Percentiles rank a stretch among this genome's conserved stretches.
These are phyloP conservation scores for Pipra filicauda DNA, from an alignment of 2,113 vertebrate species.

Conservation along the genomic window DNA sequence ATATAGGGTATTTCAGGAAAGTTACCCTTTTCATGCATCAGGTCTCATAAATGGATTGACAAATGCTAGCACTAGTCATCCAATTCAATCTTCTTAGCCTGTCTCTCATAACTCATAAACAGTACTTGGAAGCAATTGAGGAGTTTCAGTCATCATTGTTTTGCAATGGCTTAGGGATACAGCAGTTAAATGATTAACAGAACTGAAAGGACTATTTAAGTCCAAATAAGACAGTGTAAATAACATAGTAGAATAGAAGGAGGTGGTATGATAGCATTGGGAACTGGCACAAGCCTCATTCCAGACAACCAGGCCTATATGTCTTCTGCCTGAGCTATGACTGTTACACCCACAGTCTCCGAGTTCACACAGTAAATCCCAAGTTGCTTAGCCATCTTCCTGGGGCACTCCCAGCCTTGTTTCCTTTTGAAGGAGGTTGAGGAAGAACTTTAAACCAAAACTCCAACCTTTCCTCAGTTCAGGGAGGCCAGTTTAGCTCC, in stretches of 20 bases:
- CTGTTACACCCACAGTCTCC: not conserved
- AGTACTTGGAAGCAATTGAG: not conserved
- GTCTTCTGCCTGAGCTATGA: not conserved
- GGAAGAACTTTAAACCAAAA: not conserved
- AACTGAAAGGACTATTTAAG: not conserved
- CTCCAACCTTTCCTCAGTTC: not conserved
- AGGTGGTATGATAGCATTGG: not conserved
- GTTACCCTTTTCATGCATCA: not conserved
- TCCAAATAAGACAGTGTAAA: not conserved
- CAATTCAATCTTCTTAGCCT: not conserved
- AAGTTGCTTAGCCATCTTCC: not conserved
- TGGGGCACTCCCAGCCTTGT: not conserved
- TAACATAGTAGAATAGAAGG: not conserved
- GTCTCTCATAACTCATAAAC: not conserved
- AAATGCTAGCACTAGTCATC: not conserved
- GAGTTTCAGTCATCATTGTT: not conserved
- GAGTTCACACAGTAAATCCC: not conserved
- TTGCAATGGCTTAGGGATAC: not conserved
- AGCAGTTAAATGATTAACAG: not conserved
- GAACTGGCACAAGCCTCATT: not conserved
- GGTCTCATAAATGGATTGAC: not conserved
- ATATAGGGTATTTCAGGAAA: not conserved
- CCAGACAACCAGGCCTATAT: not conserved
- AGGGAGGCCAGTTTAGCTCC: not conserved
- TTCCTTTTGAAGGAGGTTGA: not conserved